Percentiles rank a stretch among this genome's conserved stretches.
These are phyloP conservation scores for Delichon dasypus DNA, from an alignment of 2,797 vertebrate species.

Conservation along the genomic window DNA sequence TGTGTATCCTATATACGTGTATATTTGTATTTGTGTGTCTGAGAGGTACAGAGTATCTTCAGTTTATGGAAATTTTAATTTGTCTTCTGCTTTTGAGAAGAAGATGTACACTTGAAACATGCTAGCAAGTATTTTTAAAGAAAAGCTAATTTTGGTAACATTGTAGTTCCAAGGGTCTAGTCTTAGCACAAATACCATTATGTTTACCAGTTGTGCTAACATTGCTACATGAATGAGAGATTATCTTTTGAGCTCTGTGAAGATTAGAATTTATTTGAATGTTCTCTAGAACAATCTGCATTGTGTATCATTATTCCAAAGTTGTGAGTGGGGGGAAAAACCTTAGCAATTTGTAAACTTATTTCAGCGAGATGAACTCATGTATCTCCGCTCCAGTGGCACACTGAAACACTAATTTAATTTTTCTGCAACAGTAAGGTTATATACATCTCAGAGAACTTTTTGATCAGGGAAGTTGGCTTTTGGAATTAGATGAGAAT, in stretches of 20 bases:
- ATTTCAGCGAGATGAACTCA: background rate
- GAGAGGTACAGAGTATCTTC: background rate
- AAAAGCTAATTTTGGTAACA: background rate
- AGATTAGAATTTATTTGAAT: background rate
- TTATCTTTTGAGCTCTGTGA: background rate
- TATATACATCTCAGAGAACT: background rate
- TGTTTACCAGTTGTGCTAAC: background rate
- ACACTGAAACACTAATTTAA: background rate
- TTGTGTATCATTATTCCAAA: background rate
- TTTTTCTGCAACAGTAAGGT: background rate
- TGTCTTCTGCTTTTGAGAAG: background rate
- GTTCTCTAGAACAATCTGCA: background rate
- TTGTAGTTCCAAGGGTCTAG: background rate
- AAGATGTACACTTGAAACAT: background rate
- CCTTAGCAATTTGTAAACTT: background rate
- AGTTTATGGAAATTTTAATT: background rate
- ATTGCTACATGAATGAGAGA: background rate
- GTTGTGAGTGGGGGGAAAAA: background rate
- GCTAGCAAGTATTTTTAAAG: background rate
- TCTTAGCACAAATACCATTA: background rate
- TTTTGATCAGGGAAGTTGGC: background rate
- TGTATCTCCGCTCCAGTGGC: background rate
- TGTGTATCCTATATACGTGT: background rate
- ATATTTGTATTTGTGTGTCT: background rate
- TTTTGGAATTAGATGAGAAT: background rate